Evolutionary conservation across 2,113 vertebrate species (phyloP).

Genomic region (Holacanthus passer): DNA sequence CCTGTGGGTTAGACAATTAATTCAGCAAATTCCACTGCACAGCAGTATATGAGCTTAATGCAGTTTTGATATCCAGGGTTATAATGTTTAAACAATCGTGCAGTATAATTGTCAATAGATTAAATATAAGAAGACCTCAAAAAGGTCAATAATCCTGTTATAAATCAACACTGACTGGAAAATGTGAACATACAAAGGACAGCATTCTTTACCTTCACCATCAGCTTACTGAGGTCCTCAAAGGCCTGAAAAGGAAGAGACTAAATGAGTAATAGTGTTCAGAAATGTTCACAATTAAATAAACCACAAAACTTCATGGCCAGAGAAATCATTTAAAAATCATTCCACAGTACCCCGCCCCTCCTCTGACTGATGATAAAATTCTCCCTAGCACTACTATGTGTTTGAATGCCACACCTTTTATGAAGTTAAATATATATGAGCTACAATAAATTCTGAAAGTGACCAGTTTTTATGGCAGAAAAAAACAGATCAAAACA

Average conservation of each 20-base stretch:
- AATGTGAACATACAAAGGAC: neutral
- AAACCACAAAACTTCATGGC: conserved; percentile 44
- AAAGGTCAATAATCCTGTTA: neutral
- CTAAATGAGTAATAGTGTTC: conserved; percentile 12
- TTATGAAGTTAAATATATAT: neutral
- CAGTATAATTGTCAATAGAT: neutral
- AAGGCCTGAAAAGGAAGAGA: conserved; percentile 88
- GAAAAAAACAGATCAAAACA: neutral
- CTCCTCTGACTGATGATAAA: neutral
- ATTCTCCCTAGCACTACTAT: neutral
- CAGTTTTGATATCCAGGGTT: neutral
- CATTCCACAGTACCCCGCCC: conserved; percentile 35
- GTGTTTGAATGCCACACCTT: neutral
- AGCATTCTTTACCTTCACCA: conserved; percentile 92
- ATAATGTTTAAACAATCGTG: conserved; percentile 4
- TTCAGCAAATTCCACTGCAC: neutral
- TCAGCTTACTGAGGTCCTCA: conserved; percentile 97
- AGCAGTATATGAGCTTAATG: neutral
- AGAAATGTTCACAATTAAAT: conserved; percentile 51
- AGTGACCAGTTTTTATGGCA: conserved; percentile 3
- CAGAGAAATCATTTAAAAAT: conserved; percentile 30
- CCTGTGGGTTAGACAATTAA: conserved; percentile 83
- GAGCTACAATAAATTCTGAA: conserved; percentile 8
- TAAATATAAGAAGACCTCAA: neutral
- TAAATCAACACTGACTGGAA: neutral